Base-by-base conservation (phyloP, 1,140 invertebrate genomes). In the Mycetomoellerius zeteki region DNA sequence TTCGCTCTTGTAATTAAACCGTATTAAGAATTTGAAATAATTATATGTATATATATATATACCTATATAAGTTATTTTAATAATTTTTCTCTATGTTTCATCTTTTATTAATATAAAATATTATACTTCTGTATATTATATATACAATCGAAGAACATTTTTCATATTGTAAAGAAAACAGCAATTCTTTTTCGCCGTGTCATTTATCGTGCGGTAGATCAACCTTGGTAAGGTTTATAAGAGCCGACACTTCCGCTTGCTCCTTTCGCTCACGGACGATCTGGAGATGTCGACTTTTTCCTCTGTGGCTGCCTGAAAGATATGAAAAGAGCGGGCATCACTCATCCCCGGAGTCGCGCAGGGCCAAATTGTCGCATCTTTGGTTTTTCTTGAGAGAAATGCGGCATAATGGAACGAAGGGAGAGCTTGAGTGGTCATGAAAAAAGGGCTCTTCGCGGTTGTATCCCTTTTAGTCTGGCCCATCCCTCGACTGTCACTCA, bases 361-460 rank as follows among this genome's bases (percentile, higher is more conserved):
- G 43, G 60, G 62, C 76, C 88, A 90, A 90, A 90, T 90, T 89
- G 88, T 89, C 88, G 76, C 69, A 50, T 86, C 77, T 77, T 86
- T 89, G 47, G 80, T 50, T 89, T 69, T 60, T 50, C 86, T 71
- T 56, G 65, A 54, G 58, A n/a, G n/a, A 62, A 76, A 43, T 64
- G 86, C 78, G 54, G 52, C 56, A 88, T 89, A 90, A 90, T 86
- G 84, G 88, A 86, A 89, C 21, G 16, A 54, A 76, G 21, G 24
- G 88, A 75, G 77, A 47, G 37, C 71, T 71, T 67, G 88, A 89
- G 87, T 89, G 71, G 76, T 62, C 75, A 30, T 54, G 60, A 62
- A 78, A 69, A 73, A 89, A 80, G 80, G 75, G 76, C 69, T 85
- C 67, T 50, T 89, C 72, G 76, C 87, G 54, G 75, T 37, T 65